A percentile compares a stretch with the other conserved stretches of the same genome.
These are phyloP conservation scores for Metallyticus violacea DNA, from an alignment of 2,888 invertebrate genomes.

Conservation along the genomic window DNA sequence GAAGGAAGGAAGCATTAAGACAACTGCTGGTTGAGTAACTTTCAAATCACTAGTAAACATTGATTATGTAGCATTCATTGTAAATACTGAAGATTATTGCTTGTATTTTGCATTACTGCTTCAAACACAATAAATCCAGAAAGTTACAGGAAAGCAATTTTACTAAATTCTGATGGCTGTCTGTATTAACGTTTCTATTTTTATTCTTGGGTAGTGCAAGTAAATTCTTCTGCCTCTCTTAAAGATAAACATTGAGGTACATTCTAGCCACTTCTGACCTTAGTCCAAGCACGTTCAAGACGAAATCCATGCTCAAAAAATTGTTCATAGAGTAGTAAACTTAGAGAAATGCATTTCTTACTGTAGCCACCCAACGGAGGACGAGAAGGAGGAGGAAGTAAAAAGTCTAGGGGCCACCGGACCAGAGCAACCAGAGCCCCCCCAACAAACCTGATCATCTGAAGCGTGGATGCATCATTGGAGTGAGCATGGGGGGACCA, in stretches of 20 bases:
- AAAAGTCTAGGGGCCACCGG: conserved; percentile 47
- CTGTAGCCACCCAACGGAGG: not conserved
- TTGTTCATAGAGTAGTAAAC: conserved; percentile 1
- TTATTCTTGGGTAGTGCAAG: not conserved
- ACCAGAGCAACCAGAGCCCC: conserved; percentile 57
- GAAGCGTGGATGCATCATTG: conserved; percentile 81
- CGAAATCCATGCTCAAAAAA: conserved; percentile 9
- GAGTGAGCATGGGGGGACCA: conserved; percentile 53
- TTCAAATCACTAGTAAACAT: not conserved
- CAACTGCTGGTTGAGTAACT: not conserved
- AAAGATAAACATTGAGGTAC: not conserved
- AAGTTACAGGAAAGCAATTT: not conserved
- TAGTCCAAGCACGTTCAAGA: conserved; percentile 1
- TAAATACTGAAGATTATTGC: not conserved
- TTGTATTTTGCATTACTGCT: not conserved
- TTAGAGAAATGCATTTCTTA: conserved; percentile 14
- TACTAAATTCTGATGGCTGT: not conserved
- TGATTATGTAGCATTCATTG: not conserved
- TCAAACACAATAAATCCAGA: not conserved
- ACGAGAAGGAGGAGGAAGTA: not conserved
- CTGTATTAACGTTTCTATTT: not conserved
- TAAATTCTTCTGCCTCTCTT: not conserved
- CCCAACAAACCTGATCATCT: conserved; percentile 71
- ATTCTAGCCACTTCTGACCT: not conserved
- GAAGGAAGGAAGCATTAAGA: not conserved